Percentiles rank a stretch among this genome's conserved stretches.
These are phyloP conservation scores for Nymphalis c-album DNA, from an alignment of 2,888 invertebrate genomes.

Conservation along the genomic window DNA sequence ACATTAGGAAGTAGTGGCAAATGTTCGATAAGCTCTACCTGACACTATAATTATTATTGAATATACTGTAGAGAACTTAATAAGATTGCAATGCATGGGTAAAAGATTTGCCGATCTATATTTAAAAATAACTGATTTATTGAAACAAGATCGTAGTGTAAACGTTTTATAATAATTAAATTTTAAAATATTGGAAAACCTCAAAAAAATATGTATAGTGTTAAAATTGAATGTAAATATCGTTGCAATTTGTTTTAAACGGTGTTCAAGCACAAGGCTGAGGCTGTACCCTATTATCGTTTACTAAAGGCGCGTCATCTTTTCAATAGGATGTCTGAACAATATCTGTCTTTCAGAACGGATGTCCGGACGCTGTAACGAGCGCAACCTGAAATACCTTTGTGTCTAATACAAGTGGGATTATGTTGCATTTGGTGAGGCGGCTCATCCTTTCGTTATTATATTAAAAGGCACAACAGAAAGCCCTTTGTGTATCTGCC, in stretches of 20 bases:
- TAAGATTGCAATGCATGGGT: no score
- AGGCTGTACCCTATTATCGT: constrained; percentile 58
- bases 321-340: constrained; percentile 74
- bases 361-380: constrained; percentile 70
- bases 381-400: constrained; percentile 58
- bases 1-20: no score
- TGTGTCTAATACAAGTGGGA: constrained; percentile 31
- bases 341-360: constrained; percentile 66
- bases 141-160: no score
- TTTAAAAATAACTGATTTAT: no score
- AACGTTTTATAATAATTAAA: no score
- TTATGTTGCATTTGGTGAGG: constrained; percentile 26
- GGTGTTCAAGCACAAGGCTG: constrained; percentile 33
- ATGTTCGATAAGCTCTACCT: no score
- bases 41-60: no score
- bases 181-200: no score
- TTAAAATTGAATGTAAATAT: no score
- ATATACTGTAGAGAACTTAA: no score
- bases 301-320: constrained; percentile 67
- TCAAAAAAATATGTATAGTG: no score
- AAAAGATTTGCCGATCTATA: no score
- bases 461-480: constrained; percentile 11
- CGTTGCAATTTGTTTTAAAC: background rate
- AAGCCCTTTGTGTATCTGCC: background rate
- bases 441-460: constrained; percentile 17